Evolutionary conservation across 37 sponge, comb jelly and placozoan genomes (phyloP), one percentile per base, ranked within the genome.

Genomic region (Bolinopsis microptera): DNA sequence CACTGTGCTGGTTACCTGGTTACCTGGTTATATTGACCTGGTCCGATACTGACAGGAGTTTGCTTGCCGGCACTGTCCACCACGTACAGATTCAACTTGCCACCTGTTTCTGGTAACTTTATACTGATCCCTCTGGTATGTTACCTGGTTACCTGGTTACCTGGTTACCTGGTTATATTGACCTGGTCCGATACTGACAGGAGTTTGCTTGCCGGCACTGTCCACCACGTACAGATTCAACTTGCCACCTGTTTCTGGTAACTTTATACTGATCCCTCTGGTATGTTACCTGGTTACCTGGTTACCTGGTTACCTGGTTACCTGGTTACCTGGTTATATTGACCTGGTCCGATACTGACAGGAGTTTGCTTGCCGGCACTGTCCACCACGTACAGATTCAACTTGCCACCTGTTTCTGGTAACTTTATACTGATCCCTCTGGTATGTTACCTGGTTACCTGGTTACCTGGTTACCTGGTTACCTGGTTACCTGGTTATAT

Each of bases 11-110:
- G n/a, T n/a, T n/a, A n/a, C n/a, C n/a, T n/a, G n/a, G n/a, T n/a
- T n/a, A n/a, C n/a, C n/a, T n/a, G n/a, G n/a, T n/a, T 80, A 33
- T 35, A 80, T 23, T 80, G 38, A 2, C 83, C 83, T 32, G 83
- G 83, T 31, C 83, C 83, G 8, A 80, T 80, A 35, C 83, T 80
- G 38, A 80, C 83, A 80, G 83, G 83, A 31, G 83, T 80, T 27
- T 80, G 83, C 27, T 80, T 80, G 23, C 83, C 83, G 0, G 83
- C 83, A 80, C 83, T 80, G 36, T 80, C 83, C n/a, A n/a, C n/a
- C n/a, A n/a, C n/a, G n/a, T n/a, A n/a, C 8, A 80, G 83, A 27
- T 80, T 80, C 24, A 80, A 23, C 38, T 80, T 80, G 16, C 83
- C 83, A 5, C 83, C 83, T 18, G 83, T 80, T 38, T 80, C 83